phyloP scores from a whole-genome alignment of 2,888 invertebrate genomes.

The Parnassius smintheus region DNA sequence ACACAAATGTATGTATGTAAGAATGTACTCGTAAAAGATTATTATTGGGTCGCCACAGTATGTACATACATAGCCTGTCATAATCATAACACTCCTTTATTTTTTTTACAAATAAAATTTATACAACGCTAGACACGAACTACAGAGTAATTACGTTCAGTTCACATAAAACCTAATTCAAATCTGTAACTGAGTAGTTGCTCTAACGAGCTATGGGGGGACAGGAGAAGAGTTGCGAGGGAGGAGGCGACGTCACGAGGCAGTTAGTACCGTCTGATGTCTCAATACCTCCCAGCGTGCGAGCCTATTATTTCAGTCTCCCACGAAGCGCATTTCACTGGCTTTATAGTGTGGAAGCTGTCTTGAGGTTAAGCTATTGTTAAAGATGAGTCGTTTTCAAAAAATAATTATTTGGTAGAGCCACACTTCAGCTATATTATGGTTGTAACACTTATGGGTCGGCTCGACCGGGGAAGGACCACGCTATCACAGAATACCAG shows the following conservation, averaged over 20 bases:
- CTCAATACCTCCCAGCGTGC: constrained; percentile 81
- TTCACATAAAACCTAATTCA: constrained; percentile 29
- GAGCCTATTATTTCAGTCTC: constrained; percentile 79
- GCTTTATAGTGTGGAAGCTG: constrained; percentile 44
- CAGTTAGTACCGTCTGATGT: constrained; percentile 73
- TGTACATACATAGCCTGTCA: no score
- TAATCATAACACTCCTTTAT: no score
- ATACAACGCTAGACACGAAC: constrained; percentile 10
- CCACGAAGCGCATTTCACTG: constrained; percentile 61
- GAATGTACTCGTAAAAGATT: no score
- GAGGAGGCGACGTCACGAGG: constrained; percentile 40
- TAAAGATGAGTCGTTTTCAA: background rate
- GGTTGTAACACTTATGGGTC: no score
- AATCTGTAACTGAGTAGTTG: constrained; percentile 28
- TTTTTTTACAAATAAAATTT: background rate
- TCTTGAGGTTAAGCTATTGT: no score
- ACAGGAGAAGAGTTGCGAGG: constrained; percentile 29
- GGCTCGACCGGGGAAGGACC: no score
- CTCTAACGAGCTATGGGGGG: constrained; percentile 35
- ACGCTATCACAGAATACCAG: no score
- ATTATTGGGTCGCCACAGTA: no score
- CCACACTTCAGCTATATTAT: no score
- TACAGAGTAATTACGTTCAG: constrained; percentile 27
- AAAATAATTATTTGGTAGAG: no score
- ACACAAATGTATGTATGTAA: no score